phyloP scores from a whole-genome alignment of 1,140 invertebrate species.

The Eueides isabella region DNA sequence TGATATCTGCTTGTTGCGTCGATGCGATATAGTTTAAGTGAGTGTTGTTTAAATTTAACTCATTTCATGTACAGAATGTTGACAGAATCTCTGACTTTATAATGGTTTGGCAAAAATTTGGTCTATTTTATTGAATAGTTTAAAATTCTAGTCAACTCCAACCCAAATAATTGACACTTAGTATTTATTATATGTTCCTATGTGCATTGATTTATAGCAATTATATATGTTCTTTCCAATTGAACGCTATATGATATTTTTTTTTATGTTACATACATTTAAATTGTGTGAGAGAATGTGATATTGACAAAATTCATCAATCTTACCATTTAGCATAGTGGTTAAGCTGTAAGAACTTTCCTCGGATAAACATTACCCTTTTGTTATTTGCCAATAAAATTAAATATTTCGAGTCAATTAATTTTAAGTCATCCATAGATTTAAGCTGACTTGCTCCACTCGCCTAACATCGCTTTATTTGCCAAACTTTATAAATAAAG shows the following conservation, averaged over 20 bases:
- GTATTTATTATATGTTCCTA: constrained; percentile 62
- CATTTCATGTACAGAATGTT: constrained; percentile 56
- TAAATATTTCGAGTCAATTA: constrained; percentile 76
- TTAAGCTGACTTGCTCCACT: constrained; percentile 58
- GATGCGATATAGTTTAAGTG: constrained; percentile 66
- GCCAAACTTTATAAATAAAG: constrained; percentile 52
- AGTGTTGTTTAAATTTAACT: constrained; percentile 64
- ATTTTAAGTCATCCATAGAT: constrained; percentile 79
- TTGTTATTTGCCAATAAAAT: constrained; percentile 64
- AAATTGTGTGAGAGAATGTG: constrained; percentile 64
- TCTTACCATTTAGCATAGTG: constrained; percentile 65
- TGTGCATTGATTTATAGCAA: constrained; percentile 52
- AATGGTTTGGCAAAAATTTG: constrained; percentile 49
- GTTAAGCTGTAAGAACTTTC: constrained; percentile 56
- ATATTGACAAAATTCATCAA: constrained; percentile 55
- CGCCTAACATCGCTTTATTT: constrained; percentile 66
- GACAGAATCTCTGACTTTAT: constrained; percentile 55
- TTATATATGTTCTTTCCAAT: constrained; percentile 46
- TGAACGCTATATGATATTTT: no score
- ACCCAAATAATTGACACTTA: constrained; percentile 68
- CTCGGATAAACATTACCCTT: constrained; percentile 43
- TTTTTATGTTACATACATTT: no score
- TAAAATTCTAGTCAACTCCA: constrained; percentile 70
- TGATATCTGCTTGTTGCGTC: constrained; percentile 75
- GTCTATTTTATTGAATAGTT: constrained; percentile 43